Evolutionary conservation across 2,888 invertebrate species (phyloP), one percentile per base, ranked within the genome.

Genomic region (Alentia gelatinosa): DNA sequence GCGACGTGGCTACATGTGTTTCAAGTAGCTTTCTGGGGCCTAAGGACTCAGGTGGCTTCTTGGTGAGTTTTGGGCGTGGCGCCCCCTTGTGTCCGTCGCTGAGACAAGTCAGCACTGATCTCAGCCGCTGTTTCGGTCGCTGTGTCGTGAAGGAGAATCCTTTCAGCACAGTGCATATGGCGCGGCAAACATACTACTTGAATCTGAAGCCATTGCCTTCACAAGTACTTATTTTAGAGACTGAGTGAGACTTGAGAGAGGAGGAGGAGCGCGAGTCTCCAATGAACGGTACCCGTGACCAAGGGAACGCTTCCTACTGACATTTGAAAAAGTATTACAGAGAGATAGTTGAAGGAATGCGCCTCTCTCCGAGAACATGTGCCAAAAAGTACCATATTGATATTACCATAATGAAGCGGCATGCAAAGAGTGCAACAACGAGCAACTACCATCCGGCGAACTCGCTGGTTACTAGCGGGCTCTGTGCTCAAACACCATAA

Each of bases 331-430:
- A 74, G 74, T 74, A 74, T 74, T 74, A 74, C 74, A 33, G 74
- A 74, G 74, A 74, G 33, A 74, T 33, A 26, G 74, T 33, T 74
- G 4, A 33, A 74, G 74, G 12, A 15, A 33, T 26, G 30, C 30
- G 26, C 33, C 74, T 74, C 74, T 74, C 74, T 26, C 74, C 30
- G 74, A 35, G 39, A 79, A 79, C 15, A 9, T 35, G 35, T 35
- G 35, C 37, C 79, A 35, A 79, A 79, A 79, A 37, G 79, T 79
- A 79, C 79, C 79, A 79, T 79, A n/a, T 37, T 79, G 79, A 79
- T 79, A 79, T 79, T 79, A 79, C 37, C 35, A 15, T 9, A 79
- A n/a, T 63, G 1, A 68, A 30, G 68, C 26, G 3, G 68, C 68
- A 30, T 68, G 56, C n/a, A 56, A 56, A 56, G 9, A 19, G 19